These are phyloP conservation scores for Dexiosoma caninum DNA, from an alignment of 2,888 invertebrate species.

Conservation along the genomic window DNA sequence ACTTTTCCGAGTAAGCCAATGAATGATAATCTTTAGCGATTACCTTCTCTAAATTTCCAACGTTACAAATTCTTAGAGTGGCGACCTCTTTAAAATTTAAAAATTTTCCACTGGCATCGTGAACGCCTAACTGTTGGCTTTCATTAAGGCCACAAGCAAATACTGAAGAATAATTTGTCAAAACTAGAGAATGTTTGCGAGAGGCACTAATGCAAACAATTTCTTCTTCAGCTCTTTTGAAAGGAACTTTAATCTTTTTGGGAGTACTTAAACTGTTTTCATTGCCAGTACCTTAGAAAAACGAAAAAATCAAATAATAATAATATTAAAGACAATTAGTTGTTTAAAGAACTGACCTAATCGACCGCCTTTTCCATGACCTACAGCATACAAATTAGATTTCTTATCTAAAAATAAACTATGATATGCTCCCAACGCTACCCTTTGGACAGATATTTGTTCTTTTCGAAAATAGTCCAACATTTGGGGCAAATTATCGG, in stretches of 20 bases:
- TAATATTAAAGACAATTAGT: too few relatives aligned
- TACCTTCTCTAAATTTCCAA: conserved; percentile 79
- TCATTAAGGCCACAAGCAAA: conserved; percentile 83
- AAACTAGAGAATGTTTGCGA: conserved; percentile 74
- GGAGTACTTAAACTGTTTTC: conserved; percentile 79
- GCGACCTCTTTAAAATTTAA: conserved; percentile 73
- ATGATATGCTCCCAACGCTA: conserved; percentile 77
- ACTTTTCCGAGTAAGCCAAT: conserved; percentile 81
- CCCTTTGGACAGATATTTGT: conserved; percentile 81
- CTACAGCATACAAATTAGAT: conserved; percentile 84
- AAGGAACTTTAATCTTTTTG: conserved; percentile 71
- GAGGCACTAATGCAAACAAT: conserved; percentile 75
- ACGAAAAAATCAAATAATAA: too few relatives aligned
- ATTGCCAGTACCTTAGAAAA: conserved; percentile 79
- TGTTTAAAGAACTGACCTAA: conserved; percentile 79
- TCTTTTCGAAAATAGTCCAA: conserved; percentile 83
- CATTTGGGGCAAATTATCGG: conserved; percentile 81
- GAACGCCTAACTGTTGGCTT: conserved; percentile 82
- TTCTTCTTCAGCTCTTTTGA: conserved; percentile 70
- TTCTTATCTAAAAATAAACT: conserved; percentile 74
- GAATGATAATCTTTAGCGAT: conserved; percentile 86
- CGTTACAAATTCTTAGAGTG: conserved; percentile 75
- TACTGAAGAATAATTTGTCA: conserved; percentile 73
- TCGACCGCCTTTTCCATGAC: conserved; percentile 87
- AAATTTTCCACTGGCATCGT: conserved; percentile 78